Evolutionary conservation across 2,888 invertebrate species (phyloP), one percentile per base, ranked within the genome.

Genomic region (Isoperla grammatica): DNA sequence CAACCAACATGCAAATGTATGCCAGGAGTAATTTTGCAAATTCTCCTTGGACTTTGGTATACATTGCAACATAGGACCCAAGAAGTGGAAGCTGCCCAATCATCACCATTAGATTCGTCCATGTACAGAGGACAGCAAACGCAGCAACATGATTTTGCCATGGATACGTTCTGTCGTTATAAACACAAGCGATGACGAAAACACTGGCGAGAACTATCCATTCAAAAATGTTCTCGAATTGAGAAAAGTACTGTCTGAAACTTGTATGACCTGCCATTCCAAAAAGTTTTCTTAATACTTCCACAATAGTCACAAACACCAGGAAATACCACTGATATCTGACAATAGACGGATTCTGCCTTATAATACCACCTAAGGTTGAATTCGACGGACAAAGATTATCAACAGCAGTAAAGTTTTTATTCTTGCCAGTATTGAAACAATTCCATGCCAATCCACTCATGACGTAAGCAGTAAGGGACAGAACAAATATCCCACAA

Each of bases 21-120:
- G 76, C 75, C 5, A 75, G 59, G 22, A 76, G 65, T 1, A 76
- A 65, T 59, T 75, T 72, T 0, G 74, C 74, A 54, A 76, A 76
- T 59, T 76, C 75, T 42, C 73, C 73, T 37, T 73, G 74, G 54
- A 75, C 74, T 35, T 73, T 74, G 0, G 73, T 75, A 54, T 76
- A 75, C 76, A 77, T 77, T 2, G 77, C 76, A 1, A 78, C 76
- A 66, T 78, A 78, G 2, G 77, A 72, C 1, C 77, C 78, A 60
- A 78, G 74, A 1, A 74, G 70, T 1, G 78, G 78, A 20, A 78
- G 67, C 43, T 77, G 73, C 0, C 78, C 78, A 17, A 78, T 74
- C 71, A 75, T 72, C 19, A 76, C 63, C 72, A 76, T 74, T 19
- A 76, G 64, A 63, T 75, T 75, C 3, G 74, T 73, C 76, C 76